phyloP scores from a whole-genome alignment of 2,113 vertebrate genomes.

The Anguilla japonica region DNA sequence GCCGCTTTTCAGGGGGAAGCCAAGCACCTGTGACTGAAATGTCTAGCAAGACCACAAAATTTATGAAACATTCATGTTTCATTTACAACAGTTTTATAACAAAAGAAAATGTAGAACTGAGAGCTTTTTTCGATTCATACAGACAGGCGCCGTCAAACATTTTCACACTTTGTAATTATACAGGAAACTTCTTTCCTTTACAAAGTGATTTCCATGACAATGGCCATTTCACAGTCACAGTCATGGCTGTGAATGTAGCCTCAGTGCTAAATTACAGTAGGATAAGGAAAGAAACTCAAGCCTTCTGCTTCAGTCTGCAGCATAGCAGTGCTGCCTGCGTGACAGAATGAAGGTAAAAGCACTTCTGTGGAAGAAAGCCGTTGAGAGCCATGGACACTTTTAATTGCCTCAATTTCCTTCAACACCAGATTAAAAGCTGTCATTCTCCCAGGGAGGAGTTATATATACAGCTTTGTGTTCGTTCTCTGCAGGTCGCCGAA shows the following conservation, averaged over 20 bases:
- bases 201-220: constrained; percentile 11
- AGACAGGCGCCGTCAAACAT: constrained; percentile 24
- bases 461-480: not conserved
- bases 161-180: not conserved
- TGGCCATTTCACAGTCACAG: constrained; percentile 8
- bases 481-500: not conserved
- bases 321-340: not conserved
- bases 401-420: constrained; percentile 13
- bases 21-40: constrained; percentile 23
- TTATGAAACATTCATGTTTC: constrained; percentile 38
- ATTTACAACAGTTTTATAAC: constrained; percentile 24
- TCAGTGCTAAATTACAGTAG: not conserved
- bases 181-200: not conserved
- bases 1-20: constrained; percentile 4
- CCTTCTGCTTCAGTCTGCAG: constrained; percentile 4
- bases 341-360: not conserved
- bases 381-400: constrained; percentile 20
- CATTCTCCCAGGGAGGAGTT: not conserved
- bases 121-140: constrained; percentile 21
- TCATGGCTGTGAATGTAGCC: not conserved
- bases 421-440: constrained; percentile 8
- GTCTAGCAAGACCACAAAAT: not conserved
- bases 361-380: not conserved
- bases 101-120: constrained; percentile 28
- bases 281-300: not conserved